Conservation (phyloP, 1,140 invertebrate genomes). For the Sinonovacula constricta region DNA sequence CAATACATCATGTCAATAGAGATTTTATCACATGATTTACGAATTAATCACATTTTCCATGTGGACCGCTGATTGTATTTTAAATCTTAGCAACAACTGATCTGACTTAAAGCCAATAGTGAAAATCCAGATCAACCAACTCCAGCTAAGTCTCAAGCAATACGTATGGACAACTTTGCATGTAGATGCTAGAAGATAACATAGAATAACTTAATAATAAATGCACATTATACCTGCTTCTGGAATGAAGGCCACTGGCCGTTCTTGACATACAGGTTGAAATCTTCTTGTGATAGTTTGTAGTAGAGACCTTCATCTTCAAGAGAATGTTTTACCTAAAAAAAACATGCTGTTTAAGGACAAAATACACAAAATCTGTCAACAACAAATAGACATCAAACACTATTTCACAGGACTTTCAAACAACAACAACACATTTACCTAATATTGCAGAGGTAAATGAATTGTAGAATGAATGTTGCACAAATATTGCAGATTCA, state of each 20-base stretch:
- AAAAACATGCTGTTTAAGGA: no score
- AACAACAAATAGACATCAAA: no score
- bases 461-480: no score
- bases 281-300: slow-evolving; percentile 23
- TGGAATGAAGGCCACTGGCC: slow-evolving; percentile 27
- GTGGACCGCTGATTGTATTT: no score
- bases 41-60: no score
- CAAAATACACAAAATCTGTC: no score
- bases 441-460: no score
- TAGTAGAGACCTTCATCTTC: slow-evolving; percentile 45
- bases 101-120: not conserved
- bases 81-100: not conserved
- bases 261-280: slow-evolving; percentile 10
- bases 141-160: not conserved
- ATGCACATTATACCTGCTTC: slow-evolving; percentile 26
- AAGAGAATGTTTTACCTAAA: slow-evolving; percentile 29
- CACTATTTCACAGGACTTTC: no score
- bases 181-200: not conserved
- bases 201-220: not conserved
- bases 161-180: not conserved
- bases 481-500: no score
- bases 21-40: no score
- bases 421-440: no score
- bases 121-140: not conserved
- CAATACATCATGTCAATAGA: no score